A percentile compares a stretch with the other conserved stretches of the same genome.
These are phyloP conservation scores for Tetragnatha montana DNA, from an alignment of 2,888 invertebrate genomes.

Conservation along the genomic window DNA sequence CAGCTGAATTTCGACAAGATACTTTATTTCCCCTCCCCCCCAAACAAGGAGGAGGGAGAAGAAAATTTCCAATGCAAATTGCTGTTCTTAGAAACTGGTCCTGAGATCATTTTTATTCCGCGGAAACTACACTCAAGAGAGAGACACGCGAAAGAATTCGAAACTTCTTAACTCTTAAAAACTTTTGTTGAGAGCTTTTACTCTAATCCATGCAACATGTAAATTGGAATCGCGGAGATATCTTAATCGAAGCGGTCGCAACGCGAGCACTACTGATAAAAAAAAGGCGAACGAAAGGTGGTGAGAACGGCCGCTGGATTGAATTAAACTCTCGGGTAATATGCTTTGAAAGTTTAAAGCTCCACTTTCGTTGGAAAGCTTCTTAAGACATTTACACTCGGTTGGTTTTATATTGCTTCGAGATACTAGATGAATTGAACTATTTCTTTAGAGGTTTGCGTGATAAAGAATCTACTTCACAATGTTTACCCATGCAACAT, in stretches of 20 bases:
- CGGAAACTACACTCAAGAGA: not conserved
- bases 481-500: too few relatives aligned
- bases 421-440: too few relatives aligned
- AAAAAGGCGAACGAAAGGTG: too few relatives aligned
- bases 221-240: conserved; percentile 14
- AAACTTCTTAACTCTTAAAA: not conserved
- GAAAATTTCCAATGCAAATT: conserved; percentile 33
- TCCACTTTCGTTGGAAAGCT: too few relatives aligned
- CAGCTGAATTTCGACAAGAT: not conserved
- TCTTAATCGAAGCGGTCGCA: conserved; percentile 14
- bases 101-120: conserved; percentile 9
- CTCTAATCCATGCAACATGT: conserved; percentile 33
- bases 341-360: too few relatives aligned
- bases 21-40: not conserved
- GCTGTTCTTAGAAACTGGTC: not conserved
- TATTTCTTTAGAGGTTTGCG: too few relatives aligned
- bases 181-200: not conserved
- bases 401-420: too few relatives aligned
- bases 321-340: too few relatives aligned
- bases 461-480: too few relatives aligned
- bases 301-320: too few relatives aligned
- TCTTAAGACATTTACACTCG: too few relatives aligned
- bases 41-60: not conserved
- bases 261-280: too few relatives aligned
- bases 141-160: not conserved